phyloP scores from a whole-genome alignment of 2,797 vertebrate genomes.

The Anguilla obscura region DNA sequence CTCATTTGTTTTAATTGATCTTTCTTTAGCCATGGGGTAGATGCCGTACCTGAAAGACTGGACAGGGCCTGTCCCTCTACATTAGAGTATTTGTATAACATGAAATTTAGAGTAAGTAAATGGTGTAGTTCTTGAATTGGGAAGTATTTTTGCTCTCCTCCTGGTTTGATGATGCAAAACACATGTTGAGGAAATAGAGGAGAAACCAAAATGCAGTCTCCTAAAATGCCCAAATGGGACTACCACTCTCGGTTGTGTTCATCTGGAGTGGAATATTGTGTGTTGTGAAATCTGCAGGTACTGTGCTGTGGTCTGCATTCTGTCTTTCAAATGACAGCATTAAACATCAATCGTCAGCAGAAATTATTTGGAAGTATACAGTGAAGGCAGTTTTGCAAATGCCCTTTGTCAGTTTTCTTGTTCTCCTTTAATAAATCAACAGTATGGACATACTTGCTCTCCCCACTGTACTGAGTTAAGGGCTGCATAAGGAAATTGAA shows the following conservation, averaged over 20 bases:
- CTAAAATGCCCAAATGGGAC: constrained; percentile 52
- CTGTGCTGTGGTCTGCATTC: constrained; percentile 46
- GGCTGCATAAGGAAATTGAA: not conserved
- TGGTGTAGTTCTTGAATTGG: constrained; percentile 13
- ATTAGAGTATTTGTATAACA: not conserved
- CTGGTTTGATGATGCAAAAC: constrained; percentile 67
- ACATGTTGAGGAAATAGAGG: constrained; percentile 65
- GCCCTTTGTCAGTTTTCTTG: constrained; percentile 23
- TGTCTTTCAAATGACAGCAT: constrained; percentile 42
- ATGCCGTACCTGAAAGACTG: not conserved
- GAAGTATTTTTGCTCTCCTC: constrained; percentile 33
- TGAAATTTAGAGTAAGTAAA: not conserved
- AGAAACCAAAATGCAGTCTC: constrained; percentile 59
- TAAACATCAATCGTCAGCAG: constrained; percentile 43
- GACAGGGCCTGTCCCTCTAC: not conserved
- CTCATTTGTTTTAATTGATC: not conserved
- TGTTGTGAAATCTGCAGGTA: constrained; percentile 51
- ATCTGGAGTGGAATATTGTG: constrained; percentile 49
- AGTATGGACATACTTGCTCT: not conserved
- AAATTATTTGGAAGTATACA: constrained; percentile 23
- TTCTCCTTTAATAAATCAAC: not conserved
- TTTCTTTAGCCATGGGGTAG: not conserved
- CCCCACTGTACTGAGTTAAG: not conserved
- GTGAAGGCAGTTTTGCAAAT: constrained; percentile 26
- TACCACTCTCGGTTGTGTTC: constrained; percentile 39